These are phyloP conservation scores for Epirrhoe tristata DNA, from an alignment of 2,888 invertebrate genomes.

Conservation along the genomic window DNA sequence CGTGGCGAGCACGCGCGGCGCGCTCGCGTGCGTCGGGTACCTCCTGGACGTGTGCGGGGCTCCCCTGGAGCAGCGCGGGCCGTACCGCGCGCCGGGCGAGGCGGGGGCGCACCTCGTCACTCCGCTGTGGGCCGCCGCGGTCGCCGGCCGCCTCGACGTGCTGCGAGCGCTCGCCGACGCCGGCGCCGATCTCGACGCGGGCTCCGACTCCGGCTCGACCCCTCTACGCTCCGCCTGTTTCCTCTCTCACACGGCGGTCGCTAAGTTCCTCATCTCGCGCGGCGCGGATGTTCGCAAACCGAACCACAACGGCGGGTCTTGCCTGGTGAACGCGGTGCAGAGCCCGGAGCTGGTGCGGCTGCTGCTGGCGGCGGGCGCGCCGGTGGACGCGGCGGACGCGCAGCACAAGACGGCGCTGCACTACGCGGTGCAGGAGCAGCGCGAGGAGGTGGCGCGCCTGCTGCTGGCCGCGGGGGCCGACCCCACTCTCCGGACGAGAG, in stretches of 20 bases:
- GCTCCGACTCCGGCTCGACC: conserved; percentile 94
- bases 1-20: conserved; percentile 89
- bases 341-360: conserved; percentile 92
- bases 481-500: conserved; percentile 89
- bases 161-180: conserved; percentile 91
- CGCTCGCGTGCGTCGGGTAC: conserved; percentile 72
- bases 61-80: conserved; percentile 93
- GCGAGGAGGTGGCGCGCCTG: conserved; percentile 92
- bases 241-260: conserved; percentile 94
- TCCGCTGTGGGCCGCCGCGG: conserved; percentile 97
- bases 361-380: conserved; percentile 91
- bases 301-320: conserved; percentile 96
- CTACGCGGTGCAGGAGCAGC: conserved; percentile 93
- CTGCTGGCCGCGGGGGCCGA: conserved; percentile 92
- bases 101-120: conserved; percentile 92
- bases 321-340: conserved; percentile 97
- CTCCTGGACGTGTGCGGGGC: conserved; percentile 93
- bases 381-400: conserved; percentile 92
- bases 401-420: conserved; percentile 96
- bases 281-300: conserved; percentile 94
- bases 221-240: conserved; percentile 97
- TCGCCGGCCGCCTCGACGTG: conserved; percentile 91
- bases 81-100: conserved; percentile 92
- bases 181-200: conserved; percentile 94
- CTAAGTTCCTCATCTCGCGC: conserved; percentile 90